Base-by-base conservation (phyloP, 2,888 invertebrate genomes). In the Hyposoter didymator region DNA sequence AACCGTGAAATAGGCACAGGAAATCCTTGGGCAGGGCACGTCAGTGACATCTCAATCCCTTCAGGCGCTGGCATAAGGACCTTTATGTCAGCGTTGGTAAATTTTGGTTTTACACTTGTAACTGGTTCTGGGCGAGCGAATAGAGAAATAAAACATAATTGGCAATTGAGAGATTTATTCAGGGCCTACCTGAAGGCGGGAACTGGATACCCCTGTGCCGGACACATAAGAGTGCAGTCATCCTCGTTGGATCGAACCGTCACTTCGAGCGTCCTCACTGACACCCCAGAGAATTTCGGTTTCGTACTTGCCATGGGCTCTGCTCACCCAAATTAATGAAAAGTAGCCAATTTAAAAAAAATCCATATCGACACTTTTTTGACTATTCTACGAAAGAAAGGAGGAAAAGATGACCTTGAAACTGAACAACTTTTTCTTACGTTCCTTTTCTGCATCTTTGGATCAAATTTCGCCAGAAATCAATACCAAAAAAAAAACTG, bases 231-330 rank as follows among this genome's bases (percentile, higher is more conserved):
- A 28, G 96, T 95, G 76, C 91, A 91, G 90, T 91, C 83, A 91
- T 90, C 90, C 90, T 93, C 92, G 90, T 92, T 94, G 39, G 78
- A 66, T 90, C 94, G 93, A 67, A 87, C 88, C 28, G 87, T 89
- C 22, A 87, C 88, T 28, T 94, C 91, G 67, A 94, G 88, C 74
- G 90, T 90, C 87, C 90, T 89, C 62, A 92, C 93, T 43, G 90
- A 90, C 59, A 88, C 90, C 79, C 93, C 92, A 81, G 93, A 91
- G 86, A 94, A 93, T 88, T 96, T 96, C 87, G 97, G 97, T 88
- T 96, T 95, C 85, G 96, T 96, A 93, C 96, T 96, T 94, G 96
- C 96, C 95, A 97, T 95, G 89, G 97, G 97, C 95, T 97, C 96
- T 96, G 91, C 17, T 47, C 66, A 72, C 78, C 66, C 75, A 85